Evolutionary conservation across 2,113 vertebrate species (phyloP).

Genomic region (Castor canadensis): DNA sequence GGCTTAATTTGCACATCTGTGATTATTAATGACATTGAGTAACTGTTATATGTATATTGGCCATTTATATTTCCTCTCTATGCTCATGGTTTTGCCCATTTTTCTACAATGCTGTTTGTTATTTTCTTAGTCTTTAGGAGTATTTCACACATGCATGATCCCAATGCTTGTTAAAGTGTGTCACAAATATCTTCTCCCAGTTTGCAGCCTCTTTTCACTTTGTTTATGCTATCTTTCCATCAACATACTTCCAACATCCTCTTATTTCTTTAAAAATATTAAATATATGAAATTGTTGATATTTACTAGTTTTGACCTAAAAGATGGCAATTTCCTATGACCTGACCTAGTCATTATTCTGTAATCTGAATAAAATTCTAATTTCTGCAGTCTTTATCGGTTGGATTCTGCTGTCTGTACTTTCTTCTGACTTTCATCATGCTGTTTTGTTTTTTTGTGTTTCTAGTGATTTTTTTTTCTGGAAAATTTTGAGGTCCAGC

Average conservation of each 20-base stretch:
- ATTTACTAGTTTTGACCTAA: neutral
- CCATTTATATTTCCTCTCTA: neutral
- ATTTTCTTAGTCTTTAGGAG: neutral
- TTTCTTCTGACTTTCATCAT: neutral
- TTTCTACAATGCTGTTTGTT: neutral
- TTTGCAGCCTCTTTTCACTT: neutral
- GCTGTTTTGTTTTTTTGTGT: neutral
- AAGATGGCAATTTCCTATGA: neutral
- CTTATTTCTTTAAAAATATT: conserved; percentile 13
- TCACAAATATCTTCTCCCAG: neutral
- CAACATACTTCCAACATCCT: neutral
- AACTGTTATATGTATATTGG: neutral
- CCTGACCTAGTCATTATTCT: neutral
- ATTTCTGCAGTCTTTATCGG: neutral
- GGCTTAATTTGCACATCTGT: neutral
- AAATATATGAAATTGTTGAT: neutral
- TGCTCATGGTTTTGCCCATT: neutral
- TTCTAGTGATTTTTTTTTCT: neutral
- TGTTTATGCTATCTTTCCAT: neutral
- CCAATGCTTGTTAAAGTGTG: neutral
- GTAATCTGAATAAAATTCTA: neutral
- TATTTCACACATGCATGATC: neutral
- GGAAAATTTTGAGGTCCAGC: neutral
- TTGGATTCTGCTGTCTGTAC: neutral
- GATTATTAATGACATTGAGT: neutral